Base-by-base conservation (phyloP, 2,888 invertebrate genomes). In the Pinctada fucata region DNA sequence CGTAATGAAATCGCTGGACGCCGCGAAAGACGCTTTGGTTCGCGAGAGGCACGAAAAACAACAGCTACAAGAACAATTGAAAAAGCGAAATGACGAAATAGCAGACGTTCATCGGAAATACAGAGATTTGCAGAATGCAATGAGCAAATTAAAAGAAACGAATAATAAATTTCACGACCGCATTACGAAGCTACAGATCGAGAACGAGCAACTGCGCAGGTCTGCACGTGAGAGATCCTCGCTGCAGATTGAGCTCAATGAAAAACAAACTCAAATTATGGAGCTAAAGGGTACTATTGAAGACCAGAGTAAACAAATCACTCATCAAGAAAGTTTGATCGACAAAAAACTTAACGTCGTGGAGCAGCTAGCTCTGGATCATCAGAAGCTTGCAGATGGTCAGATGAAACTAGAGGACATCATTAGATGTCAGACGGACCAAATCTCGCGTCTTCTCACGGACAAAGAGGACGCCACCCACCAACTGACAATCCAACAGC, bases 111-210 rank as follows among this genome's bases (percentile, higher is more conserved):
- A 85, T 70, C 79, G 84, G 16, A 85, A 84, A 68, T 86, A 86
- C 66, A 52, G 84, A 45, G 86, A 86, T 65, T 74, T 86, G 31
- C 86, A 86, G 72, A 86, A 86, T 64, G 85, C 85, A n/a, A 85
- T 86, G 84, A 81, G 84, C 4, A 84, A 78, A 64, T 67, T 86
- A 52, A 76, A 84, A 45, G 86, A 86, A 51, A 85, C 86, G 31
- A 86, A 86, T 66, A 86, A 85, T 72, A 84, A 83, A 72, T 86
- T 83, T 51, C 84, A 83, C n/a, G 85, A 86, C 79, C 84, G 84
- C 71, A 84, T 86, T 2, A 85, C 85, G 31, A 84, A 84, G 71
- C 76, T 86, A 51, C 86, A 86, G 79, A 85, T 86, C 52, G 86
- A 86, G 79, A 86, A 85, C 52, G 85, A 85, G 72, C 83, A 84